Conservation (phyloP, 2,888 invertebrate species). For the Helobdella robusta region DNA sequence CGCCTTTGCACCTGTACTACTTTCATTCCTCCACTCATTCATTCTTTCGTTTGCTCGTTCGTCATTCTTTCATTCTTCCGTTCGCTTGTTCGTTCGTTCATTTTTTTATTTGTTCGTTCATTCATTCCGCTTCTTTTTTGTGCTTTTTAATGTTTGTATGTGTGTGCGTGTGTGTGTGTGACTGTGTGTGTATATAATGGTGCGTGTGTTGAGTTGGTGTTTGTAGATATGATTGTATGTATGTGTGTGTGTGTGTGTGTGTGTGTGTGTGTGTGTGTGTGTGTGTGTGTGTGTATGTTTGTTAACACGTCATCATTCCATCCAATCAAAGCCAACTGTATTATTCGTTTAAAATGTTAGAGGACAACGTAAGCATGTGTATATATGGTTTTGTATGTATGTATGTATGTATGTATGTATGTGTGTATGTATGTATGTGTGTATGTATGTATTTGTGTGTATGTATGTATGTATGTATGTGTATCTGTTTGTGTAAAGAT, state of each 20-base stretch:
- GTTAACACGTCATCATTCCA: background rate
- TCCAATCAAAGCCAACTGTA: background rate
- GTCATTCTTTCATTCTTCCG: too few species aligned
- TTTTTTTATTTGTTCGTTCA: too few species aligned
- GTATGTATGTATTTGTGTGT: too few species aligned
- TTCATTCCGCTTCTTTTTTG: too few species aligned
- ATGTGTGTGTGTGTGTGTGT: slow-evolving; percentile 22
- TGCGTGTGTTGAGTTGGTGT: slow-evolving; percentile 13
- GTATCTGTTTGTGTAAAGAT: background rate
- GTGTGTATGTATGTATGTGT: slow-evolving; percentile 8
- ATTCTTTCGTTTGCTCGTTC: too few species aligned
- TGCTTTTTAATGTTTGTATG: slow-evolving; percentile 17
- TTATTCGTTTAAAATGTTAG: background rate
- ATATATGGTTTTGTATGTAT: background rate
- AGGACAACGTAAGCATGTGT: background rate
- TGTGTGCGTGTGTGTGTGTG: slow-evolving; percentile 22
- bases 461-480: background rate
- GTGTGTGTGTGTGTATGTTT: slow-evolving; percentile 20
- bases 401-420: slow-evolving; percentile 13
- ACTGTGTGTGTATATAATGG: slow-evolving; percentile 17
- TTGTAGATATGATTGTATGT: slow-evolving; percentile 10
- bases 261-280: slow-evolving; percentile 17
- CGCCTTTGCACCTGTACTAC: too few species aligned
- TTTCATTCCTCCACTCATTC: too few species aligned
- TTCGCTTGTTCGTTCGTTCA: too few species aligned